Conservation (phyloP, 2,113 vertebrate species). For the Zosterops borbonicus region DNA sequence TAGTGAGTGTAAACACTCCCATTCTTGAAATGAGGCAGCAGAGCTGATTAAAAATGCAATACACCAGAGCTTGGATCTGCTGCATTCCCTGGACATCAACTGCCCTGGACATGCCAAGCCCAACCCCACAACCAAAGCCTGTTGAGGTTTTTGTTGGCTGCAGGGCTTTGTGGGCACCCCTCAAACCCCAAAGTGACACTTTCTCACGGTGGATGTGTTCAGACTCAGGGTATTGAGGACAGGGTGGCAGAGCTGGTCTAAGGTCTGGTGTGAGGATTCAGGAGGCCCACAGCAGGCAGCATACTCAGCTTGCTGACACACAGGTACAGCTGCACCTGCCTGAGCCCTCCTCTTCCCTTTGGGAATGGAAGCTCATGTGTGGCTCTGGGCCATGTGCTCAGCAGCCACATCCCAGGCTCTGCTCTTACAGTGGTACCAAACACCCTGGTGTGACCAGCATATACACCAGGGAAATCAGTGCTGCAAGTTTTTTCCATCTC, state of each 20-base stretch:
- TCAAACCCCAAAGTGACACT: not conserved
- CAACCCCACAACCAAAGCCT: not conserved
- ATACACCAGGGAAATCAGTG: not conserved
- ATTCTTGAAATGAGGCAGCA: not conserved
- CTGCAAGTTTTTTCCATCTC: not conserved
- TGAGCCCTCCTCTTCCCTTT: not conserved
- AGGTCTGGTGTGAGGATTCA: not conserved
- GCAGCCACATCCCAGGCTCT: not conserved
- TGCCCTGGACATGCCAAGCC: not conserved
- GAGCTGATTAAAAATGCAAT: not conserved
- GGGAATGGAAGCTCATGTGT: not conserved
- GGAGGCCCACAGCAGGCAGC: not conserved
- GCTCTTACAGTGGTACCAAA: not conserved
- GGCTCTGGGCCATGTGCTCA: not conserved
- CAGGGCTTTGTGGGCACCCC: not conserved
- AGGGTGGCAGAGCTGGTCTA: not conserved
- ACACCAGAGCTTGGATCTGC: not conserved
- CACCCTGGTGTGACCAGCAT: not conserved
- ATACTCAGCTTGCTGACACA: not conserved
- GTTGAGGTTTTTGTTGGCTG: not conserved
- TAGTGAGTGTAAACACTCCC: not conserved
- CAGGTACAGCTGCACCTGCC: not conserved
- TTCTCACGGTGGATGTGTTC: not conserved
- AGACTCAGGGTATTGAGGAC: not conserved
- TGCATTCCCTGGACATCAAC: not conserved